Conservation (phyloP, 2,888 invertebrate species). For the Ischnus inquisitorius region DNA sequence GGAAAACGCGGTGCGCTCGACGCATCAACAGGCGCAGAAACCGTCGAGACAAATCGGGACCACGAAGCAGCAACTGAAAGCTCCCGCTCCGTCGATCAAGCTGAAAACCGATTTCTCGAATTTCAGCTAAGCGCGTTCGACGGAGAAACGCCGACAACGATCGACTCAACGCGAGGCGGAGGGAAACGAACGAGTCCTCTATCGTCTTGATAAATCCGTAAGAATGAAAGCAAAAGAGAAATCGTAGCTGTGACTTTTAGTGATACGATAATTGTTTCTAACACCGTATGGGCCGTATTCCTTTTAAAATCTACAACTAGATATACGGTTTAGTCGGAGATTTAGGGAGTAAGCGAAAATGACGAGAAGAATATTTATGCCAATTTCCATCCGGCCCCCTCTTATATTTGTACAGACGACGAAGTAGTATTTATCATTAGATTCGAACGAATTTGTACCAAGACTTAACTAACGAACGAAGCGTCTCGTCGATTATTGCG, state of each 20-base stretch:
- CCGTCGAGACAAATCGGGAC: conserved; percentile 83
- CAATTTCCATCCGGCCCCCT: neutral
- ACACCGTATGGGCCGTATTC: conserved; percentile 38
- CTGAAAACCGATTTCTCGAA: conserved; percentile 98
- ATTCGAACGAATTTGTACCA: conserved; percentile 62
- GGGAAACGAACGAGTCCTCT: neutral
- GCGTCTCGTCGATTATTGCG: neutral
- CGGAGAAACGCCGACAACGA: neutral
- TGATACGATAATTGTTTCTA: conserved; percentile 64
- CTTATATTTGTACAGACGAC: conserved; percentile 66
- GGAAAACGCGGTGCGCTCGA: conserved; percentile 94
- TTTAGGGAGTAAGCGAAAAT: conserved; percentile 18
- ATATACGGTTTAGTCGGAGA: conserved; percentile 51
- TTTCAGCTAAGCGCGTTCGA: conserved; percentile 88
- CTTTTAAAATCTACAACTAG: conserved; percentile 34
- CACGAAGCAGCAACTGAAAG: conserved; percentile 82
- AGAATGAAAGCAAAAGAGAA: conserved; percentile 12
- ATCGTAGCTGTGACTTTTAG: conserved; percentile 65
- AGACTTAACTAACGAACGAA: conserved; percentile 31
- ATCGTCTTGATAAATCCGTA: conserved; percentile 8
- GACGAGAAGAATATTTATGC: conserved; percentile 42
- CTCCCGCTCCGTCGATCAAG: conserved; percentile 91
- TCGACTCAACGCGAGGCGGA: neutral
- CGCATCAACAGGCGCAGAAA: conserved; percentile 87
- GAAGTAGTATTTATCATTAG: conserved; percentile 64